Base-by-base conservation (phyloP, 2,888 invertebrate species). In the Idaea biselata region DNA sequence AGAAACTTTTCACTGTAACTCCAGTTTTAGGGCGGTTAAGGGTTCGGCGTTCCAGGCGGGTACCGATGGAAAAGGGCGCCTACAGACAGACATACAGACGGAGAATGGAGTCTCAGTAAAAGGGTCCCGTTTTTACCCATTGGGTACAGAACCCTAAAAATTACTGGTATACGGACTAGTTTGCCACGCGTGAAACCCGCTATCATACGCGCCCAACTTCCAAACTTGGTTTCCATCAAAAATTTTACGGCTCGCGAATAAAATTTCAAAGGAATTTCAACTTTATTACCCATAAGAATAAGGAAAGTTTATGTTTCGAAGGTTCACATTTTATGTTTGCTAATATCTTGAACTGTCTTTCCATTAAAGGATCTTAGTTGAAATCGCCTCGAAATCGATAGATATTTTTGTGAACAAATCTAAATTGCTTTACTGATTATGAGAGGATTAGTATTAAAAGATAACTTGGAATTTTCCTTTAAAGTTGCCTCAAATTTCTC, bases 301-400 rank as follows among this genome's bases (percentile, higher is more conserved):
- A 73, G 61, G 16, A 25, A 62, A 18, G 7, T 32, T 55, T 33
- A 58, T 58, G 61, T 44, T 62, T 64, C 58, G 18, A 44, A 62
- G 61, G 11, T 60, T 55, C 64, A 63, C 68, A 31, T 11, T 31
- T 31, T 71, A 74, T 63, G 31, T 76, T 75, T 79, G 79, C 77
- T 76, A 74, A 76, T 78, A 79, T 78, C 77, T 72, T 59, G 73
- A 77, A 79, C 80, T 77, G 80, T 79, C 78, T 80, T 73, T 44
- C 44, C 44, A 44, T 44, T 44, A 44, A 44, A 44, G 44, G 44
- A 44, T 44, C 44, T 44, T 14, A 44, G 44, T 44, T 44, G 44
- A 44, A 44, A 44, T 44, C 44, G 44, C 44, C 25, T 25, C 25
- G 25, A 25, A 25, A 25, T 25, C 44, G 44, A 44, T 44, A 44